phyloP scores from a whole-genome alignment of 2,888 invertebrate species.

The Phasia obesa region DNA sequence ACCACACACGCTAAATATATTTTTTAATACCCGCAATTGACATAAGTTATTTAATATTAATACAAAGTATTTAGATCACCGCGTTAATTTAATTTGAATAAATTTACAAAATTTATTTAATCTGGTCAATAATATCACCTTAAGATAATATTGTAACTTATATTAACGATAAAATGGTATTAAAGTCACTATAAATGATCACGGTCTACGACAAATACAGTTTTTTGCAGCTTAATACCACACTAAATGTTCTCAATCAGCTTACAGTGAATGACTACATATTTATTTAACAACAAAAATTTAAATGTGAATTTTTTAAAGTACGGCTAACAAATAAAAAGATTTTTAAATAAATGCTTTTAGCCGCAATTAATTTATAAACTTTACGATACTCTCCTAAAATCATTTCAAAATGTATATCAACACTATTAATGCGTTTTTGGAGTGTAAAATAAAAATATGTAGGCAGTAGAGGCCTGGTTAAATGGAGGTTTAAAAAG shows the following conservation, averaged over 20 bases:
- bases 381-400: slow-evolving; percentile 46
- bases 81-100: neutral
- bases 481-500: slow-evolving; percentile 36
- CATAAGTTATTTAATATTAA: slow-evolving; percentile 16
- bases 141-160: slow-evolving; percentile 19
- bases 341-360: slow-evolving; percentile 45
- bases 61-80: slow-evolving; percentile 39
- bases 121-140: slow-evolving; percentile 4
- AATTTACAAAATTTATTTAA: slow-evolving; percentile 38
- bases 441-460: slow-evolving; percentile 2
- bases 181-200: slow-evolving; percentile 47
- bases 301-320: neutral
- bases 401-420: slow-evolving; percentile 34
- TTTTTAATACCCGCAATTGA: slow-evolving; percentile 1
- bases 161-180: slow-evolving; percentile 47
- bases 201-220: slow-evolving; percentile 52
- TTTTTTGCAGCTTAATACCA: slow-evolving; percentile 57
- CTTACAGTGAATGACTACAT: slow-evolving; percentile 41
- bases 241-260: slow-evolving; percentile 59
- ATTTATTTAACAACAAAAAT: neutral
- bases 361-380: slow-evolving; percentile 50
- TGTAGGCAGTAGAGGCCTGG: slow-evolving; percentile 14
- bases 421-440: slow-evolving; percentile 10
- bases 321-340: neutral
- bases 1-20: neutral